Conservation (phyloP, 2,888 invertebrate genomes). For the Caenorhabditis virilis region DNA sequence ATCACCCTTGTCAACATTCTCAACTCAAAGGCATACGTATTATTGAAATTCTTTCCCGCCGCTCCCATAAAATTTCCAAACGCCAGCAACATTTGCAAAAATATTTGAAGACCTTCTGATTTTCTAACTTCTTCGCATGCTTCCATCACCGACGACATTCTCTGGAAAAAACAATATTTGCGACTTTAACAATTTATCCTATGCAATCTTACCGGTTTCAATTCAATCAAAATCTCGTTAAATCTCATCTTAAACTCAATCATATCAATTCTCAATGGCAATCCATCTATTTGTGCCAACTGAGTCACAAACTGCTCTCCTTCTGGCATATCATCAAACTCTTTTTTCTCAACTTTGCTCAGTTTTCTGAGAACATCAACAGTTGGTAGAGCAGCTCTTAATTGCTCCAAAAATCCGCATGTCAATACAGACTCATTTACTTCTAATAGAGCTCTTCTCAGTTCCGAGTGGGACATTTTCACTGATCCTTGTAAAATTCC, state of each 20-base stretch:
- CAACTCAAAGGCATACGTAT: slow-evolving; percentile 94
- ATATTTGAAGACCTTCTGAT: slow-evolving; percentile 82
- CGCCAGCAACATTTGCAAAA: slow-evolving; percentile 85
- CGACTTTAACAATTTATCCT: background rate
- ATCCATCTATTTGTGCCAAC: slow-evolving; percentile 70
- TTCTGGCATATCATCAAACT: slow-evolving; percentile 75
- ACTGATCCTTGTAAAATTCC: slow-evolving; percentile 73
- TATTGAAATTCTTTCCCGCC: slow-evolving; percentile 78
- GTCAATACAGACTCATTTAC: slow-evolving; percentile 73
- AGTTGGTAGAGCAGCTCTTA: slow-evolving; percentile 88
- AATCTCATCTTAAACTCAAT: slow-evolving; percentile 87
- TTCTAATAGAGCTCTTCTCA: slow-evolving; percentile 79
- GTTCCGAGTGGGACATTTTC: slow-evolving; percentile 72
- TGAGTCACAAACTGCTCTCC: slow-evolving; percentile 93
- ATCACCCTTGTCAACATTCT: slow-evolving; percentile 88
- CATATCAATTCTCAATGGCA: slow-evolving; percentile 79
- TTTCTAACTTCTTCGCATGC: slow-evolving; percentile 75
- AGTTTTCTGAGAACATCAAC: slow-evolving; percentile 85
- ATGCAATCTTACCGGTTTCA: slow-evolving; percentile 79
- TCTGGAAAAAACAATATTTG: no score
- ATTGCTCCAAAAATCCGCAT: slow-evolving; percentile 84
- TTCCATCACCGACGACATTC: slow-evolving; percentile 90
- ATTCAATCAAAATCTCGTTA: slow-evolving; percentile 82
- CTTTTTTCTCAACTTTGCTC: slow-evolving; percentile 69
- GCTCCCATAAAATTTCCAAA: slow-evolving; percentile 97